These are phyloP conservation scores for Rutilus rutilus DNA, from an alignment of 2,113 vertebrate species.

Conservation along the genomic window DNA sequence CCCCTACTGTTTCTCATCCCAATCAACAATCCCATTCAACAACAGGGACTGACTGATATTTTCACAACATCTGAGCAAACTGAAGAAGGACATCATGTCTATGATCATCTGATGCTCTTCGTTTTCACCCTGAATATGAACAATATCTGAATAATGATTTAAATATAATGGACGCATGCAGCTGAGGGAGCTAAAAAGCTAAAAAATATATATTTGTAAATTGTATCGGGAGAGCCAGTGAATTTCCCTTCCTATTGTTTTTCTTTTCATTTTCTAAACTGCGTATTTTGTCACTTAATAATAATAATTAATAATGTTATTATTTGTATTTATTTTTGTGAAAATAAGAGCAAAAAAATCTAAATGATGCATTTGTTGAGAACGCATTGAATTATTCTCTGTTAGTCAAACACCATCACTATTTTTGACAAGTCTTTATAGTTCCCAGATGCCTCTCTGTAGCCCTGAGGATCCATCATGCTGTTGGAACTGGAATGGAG, in stretches of 20 bases:
- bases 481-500: not conserved
- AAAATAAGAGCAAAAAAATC: not conserved
- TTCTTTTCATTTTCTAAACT: not conserved
- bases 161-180: not conserved
- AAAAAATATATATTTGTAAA: not conserved
- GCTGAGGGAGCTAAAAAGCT: not conserved
- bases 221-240: not conserved
- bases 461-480: not conserved
- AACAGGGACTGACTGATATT: not conserved
- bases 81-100: not conserved
- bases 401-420: constrained; percentile 23
- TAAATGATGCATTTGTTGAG: not conserved
- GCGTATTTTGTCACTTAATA: not conserved
- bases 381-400: not conserved
- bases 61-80: not conserved
- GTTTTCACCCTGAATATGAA: not conserved
- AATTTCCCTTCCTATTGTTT: not conserved
- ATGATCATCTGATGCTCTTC: not conserved
- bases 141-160: not conserved
- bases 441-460: constrained; percentile 25
- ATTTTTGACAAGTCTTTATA: constrained; percentile 12
- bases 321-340: no score
- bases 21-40: not conserved
- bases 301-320: not conserved
- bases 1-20: not conserved